These are phyloP conservation scores for Drosophila arizonae DNA, from an alignment of 1,140 invertebrate genomes.

Conservation along the genomic window DNA sequence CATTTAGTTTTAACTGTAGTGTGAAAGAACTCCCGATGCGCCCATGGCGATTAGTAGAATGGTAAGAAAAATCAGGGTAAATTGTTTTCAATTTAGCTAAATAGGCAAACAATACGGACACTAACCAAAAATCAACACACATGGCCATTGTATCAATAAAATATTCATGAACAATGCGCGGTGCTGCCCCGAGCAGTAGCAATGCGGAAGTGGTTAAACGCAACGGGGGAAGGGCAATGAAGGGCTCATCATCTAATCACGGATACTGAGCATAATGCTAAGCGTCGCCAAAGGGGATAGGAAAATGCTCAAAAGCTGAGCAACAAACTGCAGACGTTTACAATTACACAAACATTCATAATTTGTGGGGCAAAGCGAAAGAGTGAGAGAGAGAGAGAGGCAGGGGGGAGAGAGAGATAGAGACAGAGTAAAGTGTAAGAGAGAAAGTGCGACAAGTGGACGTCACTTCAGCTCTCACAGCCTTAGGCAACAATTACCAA, in stretches of 20 bases:
- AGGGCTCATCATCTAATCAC: slow-evolving; percentile 63
- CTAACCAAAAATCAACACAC: slow-evolving; percentile 43
- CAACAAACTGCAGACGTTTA: slow-evolving; percentile 73
- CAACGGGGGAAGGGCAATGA: not conserved
- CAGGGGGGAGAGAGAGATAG: not conserved
- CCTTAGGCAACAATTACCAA: slow-evolving; percentile 50
- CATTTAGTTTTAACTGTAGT: not conserved
- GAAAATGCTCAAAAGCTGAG: slow-evolving; percentile 50
- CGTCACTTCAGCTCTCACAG: slow-evolving; percentile 44
- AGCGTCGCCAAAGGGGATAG: slow-evolving; percentile 33
- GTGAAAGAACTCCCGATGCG: not conserved
- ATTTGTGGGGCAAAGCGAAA: not conserved
- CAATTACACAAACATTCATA: slow-evolving; percentile 52
- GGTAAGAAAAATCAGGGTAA: slow-evolving; percentile 41
- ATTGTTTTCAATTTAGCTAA: slow-evolving; percentile 49
- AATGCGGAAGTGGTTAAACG: slow-evolving; percentile 48
- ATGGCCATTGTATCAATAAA: slow-evolving; percentile 61
- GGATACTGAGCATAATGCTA: slow-evolving; percentile 75
- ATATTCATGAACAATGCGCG: slow-evolving; percentile 65
- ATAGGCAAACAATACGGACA: slow-evolving; percentile 37
- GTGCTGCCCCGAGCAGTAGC: slow-evolving; percentile 28
- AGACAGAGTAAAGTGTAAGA: slow-evolving; percentile 2
- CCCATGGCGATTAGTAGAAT: slow-evolving; percentile 42
- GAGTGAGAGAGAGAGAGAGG: not conserved
- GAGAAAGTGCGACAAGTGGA: slow-evolving; percentile 30